Evolutionary conservation across 2,888 invertebrate species (phyloP).

Genomic region (Tenthredo livida): DNA sequence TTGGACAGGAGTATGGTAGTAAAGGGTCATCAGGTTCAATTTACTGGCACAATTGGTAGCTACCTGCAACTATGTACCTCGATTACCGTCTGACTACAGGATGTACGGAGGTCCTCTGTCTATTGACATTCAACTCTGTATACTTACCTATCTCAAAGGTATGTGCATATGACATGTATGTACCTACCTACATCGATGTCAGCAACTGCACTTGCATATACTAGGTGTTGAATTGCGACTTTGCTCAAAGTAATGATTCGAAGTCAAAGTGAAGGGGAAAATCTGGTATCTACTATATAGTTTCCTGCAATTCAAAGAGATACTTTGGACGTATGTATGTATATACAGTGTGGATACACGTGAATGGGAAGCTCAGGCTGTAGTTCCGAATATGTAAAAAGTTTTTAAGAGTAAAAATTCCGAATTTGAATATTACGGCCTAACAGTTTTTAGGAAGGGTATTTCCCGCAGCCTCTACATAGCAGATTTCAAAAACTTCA

Average conservation of each 20-base stretch:
- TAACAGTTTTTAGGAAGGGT: too few relatives aligned
- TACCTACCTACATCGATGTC: not conserved
- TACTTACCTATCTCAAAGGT: constrained; percentile 14
- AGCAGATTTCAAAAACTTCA: too few relatives aligned
- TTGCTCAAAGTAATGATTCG: not conserved
- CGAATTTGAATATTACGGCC: too few relatives aligned
- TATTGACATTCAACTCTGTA: constrained; percentile 40
- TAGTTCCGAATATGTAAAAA: too few relatives aligned
- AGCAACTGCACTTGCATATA: not conserved
- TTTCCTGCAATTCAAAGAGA: not conserved
- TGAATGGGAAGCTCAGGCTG: too few relatives aligned
- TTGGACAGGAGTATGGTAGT: constrained; percentile 1
- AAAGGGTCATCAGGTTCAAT: constrained; percentile 44
- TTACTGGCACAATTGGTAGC: constrained; percentile 37
- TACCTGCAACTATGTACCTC: constrained; percentile 40
- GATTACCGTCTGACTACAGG: constrained; percentile 28
- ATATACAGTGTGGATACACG: not conserved
- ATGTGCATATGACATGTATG: not conserved
- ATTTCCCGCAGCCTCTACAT: too few relatives aligned
- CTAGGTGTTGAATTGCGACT: constrained; percentile 18
- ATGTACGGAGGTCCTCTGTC: constrained; percentile 31
- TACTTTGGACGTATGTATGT: not conserved
- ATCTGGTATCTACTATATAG: not conserved
- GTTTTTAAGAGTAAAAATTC: too few relatives aligned
- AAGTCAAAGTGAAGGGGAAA: not conserved